Conservation (phyloP, 2,888 invertebrate species). For the Electrophaes corylata region DNA sequence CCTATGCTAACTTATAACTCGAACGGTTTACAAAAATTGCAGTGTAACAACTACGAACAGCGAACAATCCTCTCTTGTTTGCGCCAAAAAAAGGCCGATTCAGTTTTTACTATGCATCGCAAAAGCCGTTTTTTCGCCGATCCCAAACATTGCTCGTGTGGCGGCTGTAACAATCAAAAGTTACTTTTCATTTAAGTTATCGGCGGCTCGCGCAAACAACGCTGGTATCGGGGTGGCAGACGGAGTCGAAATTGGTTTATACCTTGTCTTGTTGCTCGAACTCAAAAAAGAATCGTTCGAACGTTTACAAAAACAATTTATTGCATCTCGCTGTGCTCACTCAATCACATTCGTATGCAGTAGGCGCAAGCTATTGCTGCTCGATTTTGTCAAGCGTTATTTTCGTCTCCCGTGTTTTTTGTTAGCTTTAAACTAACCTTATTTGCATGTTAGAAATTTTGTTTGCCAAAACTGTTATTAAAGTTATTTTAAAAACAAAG, state of each 20-base stretch:
- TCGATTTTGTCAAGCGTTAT: constrained; percentile 30
- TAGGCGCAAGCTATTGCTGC: constrained; percentile 17
- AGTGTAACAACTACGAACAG: constrained; percentile 39
- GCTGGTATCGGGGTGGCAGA: constrained; percentile 52
- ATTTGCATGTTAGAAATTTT: constrained; percentile 18
- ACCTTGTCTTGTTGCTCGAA: constrained; percentile 58
- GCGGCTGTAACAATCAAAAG: constrained; percentile 63
- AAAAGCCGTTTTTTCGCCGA: constrained; percentile 40
- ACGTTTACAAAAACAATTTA: constrained; percentile 31
- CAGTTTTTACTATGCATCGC: constrained; percentile 45
- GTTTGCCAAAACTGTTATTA: neutral
- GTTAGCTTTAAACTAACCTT: constrained; percentile 14
- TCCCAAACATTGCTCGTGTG: constrained; percentile 48
- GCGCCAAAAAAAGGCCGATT: constrained; percentile 45
- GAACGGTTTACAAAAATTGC: constrained; percentile 14
- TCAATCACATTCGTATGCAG: constrained; percentile 31
- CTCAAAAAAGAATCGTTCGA: constrained; percentile 30
- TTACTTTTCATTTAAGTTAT: constrained; percentile 73
- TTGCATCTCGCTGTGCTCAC: constrained; percentile 20
- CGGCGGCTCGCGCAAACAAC: constrained; percentile 55
- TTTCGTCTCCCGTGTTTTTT: constrained; percentile 16
- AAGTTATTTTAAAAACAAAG: neutral
- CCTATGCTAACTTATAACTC: constrained; percentile 6
- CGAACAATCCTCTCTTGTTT: constrained; percentile 49
- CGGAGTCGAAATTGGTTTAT: constrained; percentile 61